Conservation (phyloP, 2,888 invertebrate genomes). For the Choristoneura rosaceana region DNA sequence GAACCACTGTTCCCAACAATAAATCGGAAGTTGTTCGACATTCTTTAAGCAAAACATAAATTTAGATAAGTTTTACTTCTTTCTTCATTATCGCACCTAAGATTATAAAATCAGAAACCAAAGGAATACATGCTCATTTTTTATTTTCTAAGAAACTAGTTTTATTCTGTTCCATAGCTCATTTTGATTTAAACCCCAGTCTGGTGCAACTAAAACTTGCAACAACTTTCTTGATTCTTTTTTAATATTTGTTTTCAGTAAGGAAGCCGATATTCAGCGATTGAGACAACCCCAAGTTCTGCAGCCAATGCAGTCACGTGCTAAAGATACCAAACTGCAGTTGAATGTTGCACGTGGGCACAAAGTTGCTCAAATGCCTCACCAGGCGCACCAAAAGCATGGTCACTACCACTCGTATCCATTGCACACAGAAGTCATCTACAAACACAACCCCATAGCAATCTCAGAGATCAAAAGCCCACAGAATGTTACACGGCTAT, state of each 20-base stretch:
- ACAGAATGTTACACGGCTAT: not conserved
- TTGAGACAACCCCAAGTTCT: not conserved
- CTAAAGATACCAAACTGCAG: constrained; percentile 35
- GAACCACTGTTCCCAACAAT: not conserved
- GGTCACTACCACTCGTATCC: constrained; percentile 4
- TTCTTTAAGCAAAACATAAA: no score
- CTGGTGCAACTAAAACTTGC: no score
- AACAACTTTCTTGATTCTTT: no score
- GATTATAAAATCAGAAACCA: no score
- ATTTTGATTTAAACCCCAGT: no score
- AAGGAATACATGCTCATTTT: no score
- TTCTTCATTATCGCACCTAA: no score
- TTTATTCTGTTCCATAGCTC: no score
- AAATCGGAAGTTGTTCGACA: not conserved
- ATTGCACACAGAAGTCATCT: not conserved
- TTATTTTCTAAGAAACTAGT: no score
- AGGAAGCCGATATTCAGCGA: not conserved
- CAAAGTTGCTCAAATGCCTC: constrained; percentile 47
- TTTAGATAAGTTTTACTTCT: no score
- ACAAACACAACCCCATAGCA: not conserved
- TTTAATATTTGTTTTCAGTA: not conserved
- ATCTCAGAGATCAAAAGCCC: not conserved
- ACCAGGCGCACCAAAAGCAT: constrained; percentile 41
- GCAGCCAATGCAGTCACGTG: not conserved
- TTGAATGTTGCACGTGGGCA: constrained; percentile 49